Evolutionary conservation across 2,888 invertebrate species (phyloP).

Genomic region (Callosobruchus maculatus): DNA sequence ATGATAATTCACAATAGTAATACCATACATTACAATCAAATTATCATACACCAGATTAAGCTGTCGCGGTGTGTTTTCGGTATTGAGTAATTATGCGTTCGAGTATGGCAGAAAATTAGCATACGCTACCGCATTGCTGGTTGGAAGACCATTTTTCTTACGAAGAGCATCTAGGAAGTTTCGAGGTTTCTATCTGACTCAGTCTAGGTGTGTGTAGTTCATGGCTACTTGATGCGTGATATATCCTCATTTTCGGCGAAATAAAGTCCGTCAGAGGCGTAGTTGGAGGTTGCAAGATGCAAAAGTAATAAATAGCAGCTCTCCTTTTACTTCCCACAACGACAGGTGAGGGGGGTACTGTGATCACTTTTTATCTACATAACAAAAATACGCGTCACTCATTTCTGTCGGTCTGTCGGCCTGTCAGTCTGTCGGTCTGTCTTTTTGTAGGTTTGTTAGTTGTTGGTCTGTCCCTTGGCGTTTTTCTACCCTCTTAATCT

Average conservation of each 20-base stretch:
- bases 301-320: no score
- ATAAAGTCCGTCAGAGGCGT: neutral
- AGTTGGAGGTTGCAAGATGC: no score
- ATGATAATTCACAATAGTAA: neutral
- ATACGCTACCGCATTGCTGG: neutral
- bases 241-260: neutral
- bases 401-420: no score
- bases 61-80: neutral
- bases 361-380: no score
- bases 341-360: no score
- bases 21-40: neutral
- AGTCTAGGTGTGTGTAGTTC: neutral
- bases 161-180: neutral
- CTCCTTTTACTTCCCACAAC: no score
- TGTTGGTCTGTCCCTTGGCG: no score
- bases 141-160: neutral
- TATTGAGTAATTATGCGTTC: neutral
- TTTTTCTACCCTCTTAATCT: no score
- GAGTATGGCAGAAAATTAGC: neutral
- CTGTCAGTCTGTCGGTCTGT: no score
- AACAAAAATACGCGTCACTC: no score
- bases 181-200: neutral
- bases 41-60: neutral
- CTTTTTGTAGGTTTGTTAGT: no score
- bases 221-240: neutral